phyloP scores from a whole-genome alignment of 2,797 vertebrate species.

The Delichon dasypus region DNA sequence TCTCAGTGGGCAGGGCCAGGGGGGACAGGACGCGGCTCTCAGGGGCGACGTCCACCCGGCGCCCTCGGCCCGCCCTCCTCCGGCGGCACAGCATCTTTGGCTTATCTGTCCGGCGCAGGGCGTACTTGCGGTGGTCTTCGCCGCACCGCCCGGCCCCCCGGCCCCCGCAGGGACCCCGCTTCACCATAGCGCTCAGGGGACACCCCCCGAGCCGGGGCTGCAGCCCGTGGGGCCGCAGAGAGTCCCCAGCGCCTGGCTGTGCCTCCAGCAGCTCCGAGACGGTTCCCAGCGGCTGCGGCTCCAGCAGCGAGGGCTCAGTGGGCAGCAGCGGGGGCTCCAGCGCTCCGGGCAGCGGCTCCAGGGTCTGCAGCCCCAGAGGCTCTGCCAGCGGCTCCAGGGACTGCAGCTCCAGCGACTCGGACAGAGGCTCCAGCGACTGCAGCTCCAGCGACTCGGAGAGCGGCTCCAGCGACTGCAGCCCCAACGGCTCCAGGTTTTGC shows the following conservation, averaged over 20 bases:
- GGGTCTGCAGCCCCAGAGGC: slow-evolving; percentile 72
- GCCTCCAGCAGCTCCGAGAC: slow-evolving; percentile 75
- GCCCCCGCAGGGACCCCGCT: slow-evolving; percentile 37
- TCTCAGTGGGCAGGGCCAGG: slow-evolving; percentile 63
- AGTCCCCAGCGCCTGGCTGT: slow-evolving; percentile 59
- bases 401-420: slow-evolving; percentile 67
- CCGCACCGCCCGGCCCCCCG: slow-evolving; percentile 66
- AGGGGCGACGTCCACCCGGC: slow-evolving; percentile 60
- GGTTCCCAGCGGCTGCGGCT: slow-evolving; percentile 64
- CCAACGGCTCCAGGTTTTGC: slow-evolving; percentile 74
- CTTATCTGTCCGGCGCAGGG: slow-evolving; percentile 91
- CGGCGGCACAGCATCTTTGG: slow-evolving; percentile 93
- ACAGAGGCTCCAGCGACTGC: slow-evolving; percentile 70
- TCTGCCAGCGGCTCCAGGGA: slow-evolving; percentile 71
- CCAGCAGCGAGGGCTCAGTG: slow-evolving; percentile 72
- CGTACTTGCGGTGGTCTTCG: slow-evolving; percentile 92
- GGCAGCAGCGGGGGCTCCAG: slow-evolving; percentile 74
- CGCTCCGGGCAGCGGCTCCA: slow-evolving; percentile 68
- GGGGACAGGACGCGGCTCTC: slow-evolving; percentile 70
- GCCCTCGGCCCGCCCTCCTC: slow-evolving; percentile 82
- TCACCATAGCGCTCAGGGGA: slow-evolving; percentile 20
- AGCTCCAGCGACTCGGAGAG: slow-evolving; percentile 74
- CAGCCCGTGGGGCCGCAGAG: slow-evolving; percentile 64
- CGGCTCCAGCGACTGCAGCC: slow-evolving; percentile 73
- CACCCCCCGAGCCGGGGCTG: slow-evolving; percentile 40